phyloP scores from a whole-genome alignment of 2,797 vertebrate species.

The Leuciscus waleckii region DNA sequence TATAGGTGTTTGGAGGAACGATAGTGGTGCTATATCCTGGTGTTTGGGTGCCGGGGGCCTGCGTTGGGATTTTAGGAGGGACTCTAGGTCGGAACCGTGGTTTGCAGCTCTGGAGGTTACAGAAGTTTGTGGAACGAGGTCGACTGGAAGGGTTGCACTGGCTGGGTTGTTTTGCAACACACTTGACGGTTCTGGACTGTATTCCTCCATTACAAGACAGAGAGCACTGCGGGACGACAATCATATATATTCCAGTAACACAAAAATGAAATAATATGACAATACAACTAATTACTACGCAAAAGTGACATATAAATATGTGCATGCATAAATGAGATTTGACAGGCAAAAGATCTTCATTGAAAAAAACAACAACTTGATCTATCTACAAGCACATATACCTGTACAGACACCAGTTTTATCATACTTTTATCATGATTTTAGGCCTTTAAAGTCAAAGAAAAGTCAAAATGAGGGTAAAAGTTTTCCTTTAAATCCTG shows the following conservation, averaged over 20 bases:
- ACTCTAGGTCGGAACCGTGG: conserved; percentile 54
- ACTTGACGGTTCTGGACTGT: conserved; percentile 85
- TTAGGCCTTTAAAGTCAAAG: too few relatives aligned
- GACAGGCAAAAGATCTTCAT: too few relatives aligned
- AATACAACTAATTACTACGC: neutral
- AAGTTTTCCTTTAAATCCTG: neutral
- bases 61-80: conserved; percentile 36
- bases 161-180: conserved; percentile 77
- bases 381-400: too few relatives aligned
- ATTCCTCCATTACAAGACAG: conserved; percentile 92
- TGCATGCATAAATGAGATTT: neutral
- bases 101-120: conserved; percentile 89
- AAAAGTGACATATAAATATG: neutral
- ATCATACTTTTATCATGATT: neutral
- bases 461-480: neutral
- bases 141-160: conserved; percentile 83
- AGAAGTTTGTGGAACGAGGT: conserved; percentile 89
- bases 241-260: neutral
- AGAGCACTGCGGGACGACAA: conserved; percentile 82
- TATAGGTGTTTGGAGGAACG: conserved; percentile 23
- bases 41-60: conserved; percentile 32
- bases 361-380: too few relatives aligned
- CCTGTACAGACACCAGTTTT: too few relatives aligned
- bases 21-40: conserved; percentile 25
- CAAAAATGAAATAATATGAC: neutral